Conservation (phyloP, 2,113 vertebrate species). For the Potamarius usumacintae region DNA sequence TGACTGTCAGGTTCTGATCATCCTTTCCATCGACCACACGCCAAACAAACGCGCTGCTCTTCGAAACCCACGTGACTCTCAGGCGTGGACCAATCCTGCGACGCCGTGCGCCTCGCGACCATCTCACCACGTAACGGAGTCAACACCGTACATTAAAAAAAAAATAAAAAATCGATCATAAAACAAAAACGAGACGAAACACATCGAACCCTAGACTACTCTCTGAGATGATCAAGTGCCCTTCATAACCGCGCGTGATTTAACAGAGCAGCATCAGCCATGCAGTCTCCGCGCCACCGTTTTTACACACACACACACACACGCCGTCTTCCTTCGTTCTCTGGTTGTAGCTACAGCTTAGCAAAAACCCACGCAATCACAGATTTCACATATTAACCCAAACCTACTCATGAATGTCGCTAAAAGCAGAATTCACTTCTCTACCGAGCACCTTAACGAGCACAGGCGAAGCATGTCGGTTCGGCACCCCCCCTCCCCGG, state of each 20-base stretch:
- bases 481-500: conserved; percentile 12
- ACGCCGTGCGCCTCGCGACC: conserved; percentile 51
- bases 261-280: not conserved
- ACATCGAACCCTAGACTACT: not conserved
- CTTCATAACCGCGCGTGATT: conserved; percentile 12
- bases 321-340: not conserved
- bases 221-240: not conserved
- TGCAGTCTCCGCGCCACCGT: not conserved
- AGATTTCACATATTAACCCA: not conserved
- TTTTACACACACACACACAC: not conserved
- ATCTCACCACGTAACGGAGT: conserved; percentile 28
- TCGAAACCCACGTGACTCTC: conserved; percentile 67
- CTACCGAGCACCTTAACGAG: not conserved
- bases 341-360: not conserved
- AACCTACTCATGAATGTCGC: not conserved
- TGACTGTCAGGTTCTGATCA: conserved; percentile 5
- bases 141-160: not conserved
- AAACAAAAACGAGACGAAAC: not conserved
- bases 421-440: conserved; percentile 1
- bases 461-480: conserved; percentile 44
- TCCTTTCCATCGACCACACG: conserved; percentile 1
- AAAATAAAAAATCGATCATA: not conserved
- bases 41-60: conserved; percentile 52
- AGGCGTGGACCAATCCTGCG: conserved; percentile 64
- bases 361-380: not conserved